phyloP scores from a whole-genome alignment of 2,797 vertebrate genomes.

The Cuniculus paca region DNA sequence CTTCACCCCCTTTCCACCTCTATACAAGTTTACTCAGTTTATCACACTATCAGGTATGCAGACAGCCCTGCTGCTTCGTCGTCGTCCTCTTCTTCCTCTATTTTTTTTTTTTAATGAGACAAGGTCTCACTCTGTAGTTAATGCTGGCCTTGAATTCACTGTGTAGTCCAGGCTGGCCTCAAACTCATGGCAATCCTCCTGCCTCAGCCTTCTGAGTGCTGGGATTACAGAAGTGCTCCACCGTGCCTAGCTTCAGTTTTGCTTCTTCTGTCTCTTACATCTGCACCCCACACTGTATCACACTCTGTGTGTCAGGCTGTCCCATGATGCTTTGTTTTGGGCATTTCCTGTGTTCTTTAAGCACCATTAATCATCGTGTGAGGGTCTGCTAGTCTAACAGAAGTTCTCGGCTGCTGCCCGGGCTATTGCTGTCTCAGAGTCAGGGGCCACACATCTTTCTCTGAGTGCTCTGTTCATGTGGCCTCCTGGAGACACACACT shows the following conservation, averaged over 20 bases:
- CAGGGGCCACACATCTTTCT: neutral
- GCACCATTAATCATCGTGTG: neutral
- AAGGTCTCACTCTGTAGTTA: neutral
- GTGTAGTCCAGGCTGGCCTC: neutral
- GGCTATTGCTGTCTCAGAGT: neutral
- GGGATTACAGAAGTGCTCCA: neutral
- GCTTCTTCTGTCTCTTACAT: neutral
- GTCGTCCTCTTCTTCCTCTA: accelerated
- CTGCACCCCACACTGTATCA: neutral
- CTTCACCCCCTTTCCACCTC: neutral
- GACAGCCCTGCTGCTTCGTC: neutral
- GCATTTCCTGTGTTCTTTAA: neutral
- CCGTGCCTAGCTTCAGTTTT: neutral
- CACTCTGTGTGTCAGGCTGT: neutral
- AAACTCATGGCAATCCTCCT: neutral
- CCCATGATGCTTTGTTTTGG: neutral
- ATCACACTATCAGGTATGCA: neutral
- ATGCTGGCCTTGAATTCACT: neutral
- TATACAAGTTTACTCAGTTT: neutral
- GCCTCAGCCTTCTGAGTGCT: neutral
- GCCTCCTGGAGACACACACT: neutral
- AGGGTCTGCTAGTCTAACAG: neutral
- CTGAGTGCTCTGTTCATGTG: neutral
- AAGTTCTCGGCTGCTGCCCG: neutral
- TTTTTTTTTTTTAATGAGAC: neutral